A percentile compares a stretch with the other conserved stretches of the same genome.
phyloP scores from a whole-genome alignment of 2,113 vertebrate species.

The Poeciliopsis prolifica region DNA sequence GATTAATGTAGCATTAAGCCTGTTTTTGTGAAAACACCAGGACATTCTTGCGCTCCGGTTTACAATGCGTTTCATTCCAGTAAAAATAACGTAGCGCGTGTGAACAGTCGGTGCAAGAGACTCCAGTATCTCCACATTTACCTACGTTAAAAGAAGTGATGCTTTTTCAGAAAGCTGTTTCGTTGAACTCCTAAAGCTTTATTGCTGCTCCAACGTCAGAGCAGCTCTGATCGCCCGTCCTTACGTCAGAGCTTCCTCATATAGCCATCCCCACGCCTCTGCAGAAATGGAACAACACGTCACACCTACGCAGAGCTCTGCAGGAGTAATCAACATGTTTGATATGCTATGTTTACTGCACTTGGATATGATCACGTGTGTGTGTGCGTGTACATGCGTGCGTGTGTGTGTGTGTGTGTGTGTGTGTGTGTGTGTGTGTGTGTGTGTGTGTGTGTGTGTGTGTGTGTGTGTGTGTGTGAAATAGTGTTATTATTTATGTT shows the following conservation, averaged over 20 bases:
- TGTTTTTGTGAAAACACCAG: conserved; percentile 5
- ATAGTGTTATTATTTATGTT: not conserved
- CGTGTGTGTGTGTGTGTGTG: too few relatives aligned
- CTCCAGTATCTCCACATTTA: not conserved
- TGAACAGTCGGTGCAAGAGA: not conserved
- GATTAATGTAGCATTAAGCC: conserved; percentile 22
- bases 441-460: too few relatives aligned
- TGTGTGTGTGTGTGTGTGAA: too few relatives aligned
- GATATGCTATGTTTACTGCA: not conserved
- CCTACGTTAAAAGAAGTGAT: not conserved
- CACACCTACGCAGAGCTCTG: not conserved
- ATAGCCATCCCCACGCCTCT: not conserved
- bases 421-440: too few relatives aligned
- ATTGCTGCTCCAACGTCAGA: not conserved
- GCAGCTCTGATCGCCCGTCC: not conserved
- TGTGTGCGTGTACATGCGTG: too few relatives aligned
- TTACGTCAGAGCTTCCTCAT: not conserved
- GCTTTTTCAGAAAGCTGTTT: not conserved
- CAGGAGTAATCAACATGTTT: too few relatives aligned
- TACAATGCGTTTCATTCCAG: not conserved
- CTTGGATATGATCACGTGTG: not conserved
- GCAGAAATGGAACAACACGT: not conserved
- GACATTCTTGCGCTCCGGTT: conserved; percentile 8
- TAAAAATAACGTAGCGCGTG: not conserved
- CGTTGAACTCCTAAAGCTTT: not conserved